Evolutionary conservation across 2,113 vertebrate genomes (phyloP).

Genomic region (Heterotilapia buettikoferi): DNA sequence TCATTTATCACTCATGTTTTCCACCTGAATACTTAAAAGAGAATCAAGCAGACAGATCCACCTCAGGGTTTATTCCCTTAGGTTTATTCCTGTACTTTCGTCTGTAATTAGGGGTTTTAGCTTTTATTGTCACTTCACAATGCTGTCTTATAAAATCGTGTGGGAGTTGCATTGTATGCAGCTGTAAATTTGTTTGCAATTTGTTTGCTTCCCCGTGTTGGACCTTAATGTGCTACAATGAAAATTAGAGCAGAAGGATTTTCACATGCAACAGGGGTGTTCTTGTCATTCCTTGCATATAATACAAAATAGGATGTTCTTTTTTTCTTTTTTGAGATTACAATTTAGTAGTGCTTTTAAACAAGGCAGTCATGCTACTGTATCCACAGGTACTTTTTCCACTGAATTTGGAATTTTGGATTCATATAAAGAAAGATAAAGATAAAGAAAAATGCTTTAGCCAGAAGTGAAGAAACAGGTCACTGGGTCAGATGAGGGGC

Average conservation of each 20-base stretch:
- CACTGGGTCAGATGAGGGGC: background rate
- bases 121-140: conserved; percentile 35
- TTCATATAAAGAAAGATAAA: too few species aligned
- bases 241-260: background rate
- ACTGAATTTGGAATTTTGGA: background rate
- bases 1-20: conserved; percentile 51
- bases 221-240: background rate
- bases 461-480: background rate
- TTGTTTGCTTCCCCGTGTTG: background rate
- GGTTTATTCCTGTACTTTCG: conserved; percentile 18
- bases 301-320: background rate
- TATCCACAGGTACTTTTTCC: background rate
- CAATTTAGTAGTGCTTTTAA: background rate
- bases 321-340: background rate
- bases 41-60: conserved; percentile 15
- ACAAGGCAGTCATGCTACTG: background rate
- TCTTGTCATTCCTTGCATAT: background rate
- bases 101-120: conserved; percentile 24
- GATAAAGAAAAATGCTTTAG: background rate
- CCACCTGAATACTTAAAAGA: conserved; percentile 35
- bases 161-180: conserved; percentile 20
- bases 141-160: conserved; percentile 33
- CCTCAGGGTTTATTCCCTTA: conserved; percentile 4
- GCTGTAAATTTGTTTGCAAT: conserved; percentile 8
- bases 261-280: background rate